Base-by-base conservation (phyloP, 2,888 invertebrate species). In the Penaeus monodon region DNA sequence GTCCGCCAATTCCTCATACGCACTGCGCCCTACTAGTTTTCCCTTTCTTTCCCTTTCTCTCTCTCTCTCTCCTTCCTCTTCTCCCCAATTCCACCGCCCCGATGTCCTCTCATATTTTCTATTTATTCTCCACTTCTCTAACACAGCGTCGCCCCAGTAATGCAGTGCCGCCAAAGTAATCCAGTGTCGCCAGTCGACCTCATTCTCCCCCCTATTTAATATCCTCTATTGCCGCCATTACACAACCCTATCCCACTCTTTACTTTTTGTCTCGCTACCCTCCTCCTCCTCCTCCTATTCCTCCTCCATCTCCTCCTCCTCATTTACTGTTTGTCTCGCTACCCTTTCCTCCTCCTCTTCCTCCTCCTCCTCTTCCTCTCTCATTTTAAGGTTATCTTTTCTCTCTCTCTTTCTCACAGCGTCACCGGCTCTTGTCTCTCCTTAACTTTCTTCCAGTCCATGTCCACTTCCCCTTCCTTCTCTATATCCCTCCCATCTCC, bases 91-190 rank as follows among this genome's bases (percentile, higher is more conserved):
- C 57, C 57, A 14, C 57, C 57, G 17, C 17, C 57, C 57, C 57
- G 57, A 57, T 20, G 70, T 70, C 33, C 33, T 29, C 33, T 29
- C 33, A 24, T 70, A 70, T 70, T 29, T 70, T 29, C 70, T 70
- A 70, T 29, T 70, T 29, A 27, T 29, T 70, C 17, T 70, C 70
- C 70, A 70, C 70, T 70, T 29, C 70, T 70, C 70, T 29, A 70
- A 70, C 27, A 14, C 70, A 57, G 57, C 57, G 49, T 49, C 49
- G 49, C 49, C 14, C 49, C 49, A 49, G 49, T 49, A 49, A 49
- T 49, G 49, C 49, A 49, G 49, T 49, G 57, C 57, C 57, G 57
- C 57, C 57, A 57, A 57, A 57, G 57, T 57, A 57, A 57, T 57
- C 57, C 57, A 57, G 57, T 57, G 57, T 57, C 57, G 57, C 57